A percentile compares a stretch with the other conserved stretches of the same genome.
Evolutionary conservation across 2,797 vertebrate genomes (phyloP).

Genomic region (Craterocephalus amniculus): DNA sequence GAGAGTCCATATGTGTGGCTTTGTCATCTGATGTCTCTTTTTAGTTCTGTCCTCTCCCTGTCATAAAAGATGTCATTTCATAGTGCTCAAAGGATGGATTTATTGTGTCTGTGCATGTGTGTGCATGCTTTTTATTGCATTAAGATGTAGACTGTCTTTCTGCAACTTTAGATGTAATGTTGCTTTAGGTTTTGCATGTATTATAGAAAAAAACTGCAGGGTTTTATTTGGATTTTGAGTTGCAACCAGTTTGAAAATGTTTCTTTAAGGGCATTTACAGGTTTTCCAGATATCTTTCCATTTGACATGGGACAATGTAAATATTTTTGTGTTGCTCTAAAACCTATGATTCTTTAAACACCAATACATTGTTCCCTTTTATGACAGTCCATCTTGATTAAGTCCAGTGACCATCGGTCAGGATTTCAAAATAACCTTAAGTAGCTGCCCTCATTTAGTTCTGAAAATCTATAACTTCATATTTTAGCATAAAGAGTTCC

Average conservation of each 20-base stretch:
- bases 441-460: neutral
- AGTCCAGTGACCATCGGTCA: neutral
- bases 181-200: neutral
- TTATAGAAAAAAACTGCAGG: neutral
- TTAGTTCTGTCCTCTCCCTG: conserved; percentile 41
- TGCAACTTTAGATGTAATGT: neutral
- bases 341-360: too few relatives aligned
- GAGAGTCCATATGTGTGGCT: conserved; percentile 48
- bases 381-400: too few relatives aligned
- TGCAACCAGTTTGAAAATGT: neutral
- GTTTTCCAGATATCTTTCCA: neutral
- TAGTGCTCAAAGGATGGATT: conserved; percentile 56
- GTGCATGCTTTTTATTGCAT: conserved; percentile 23
- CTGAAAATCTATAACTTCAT: neutral
- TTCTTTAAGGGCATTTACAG: neutral
- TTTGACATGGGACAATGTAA: neutral
- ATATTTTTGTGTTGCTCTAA: neutral
- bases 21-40: conserved; percentile 52
- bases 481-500: neutral
- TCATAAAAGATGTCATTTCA: conserved; percentile 61
- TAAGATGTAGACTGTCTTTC: conserved; percentile 31
- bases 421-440: too few relatives aligned
- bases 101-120: conserved; percentile 19
- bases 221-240: neutral
- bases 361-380: too few relatives aligned